These are phyloP conservation scores for Cheilosia impressa DNA, from an alignment of 2,888 invertebrate genomes.

Conservation along the genomic window DNA sequence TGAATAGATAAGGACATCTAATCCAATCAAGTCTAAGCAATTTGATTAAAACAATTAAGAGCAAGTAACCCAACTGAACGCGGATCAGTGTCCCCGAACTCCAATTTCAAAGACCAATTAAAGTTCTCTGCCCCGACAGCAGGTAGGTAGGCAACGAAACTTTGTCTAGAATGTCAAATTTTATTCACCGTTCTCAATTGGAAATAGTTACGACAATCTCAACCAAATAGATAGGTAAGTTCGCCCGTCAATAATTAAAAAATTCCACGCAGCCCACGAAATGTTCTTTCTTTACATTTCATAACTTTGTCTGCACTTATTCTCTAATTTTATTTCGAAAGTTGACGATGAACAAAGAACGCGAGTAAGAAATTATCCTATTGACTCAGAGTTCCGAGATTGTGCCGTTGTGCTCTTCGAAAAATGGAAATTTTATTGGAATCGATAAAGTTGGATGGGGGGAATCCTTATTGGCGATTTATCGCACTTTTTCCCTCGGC, in stretches of 20 bases:
- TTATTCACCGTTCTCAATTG: conserved; percentile 10
- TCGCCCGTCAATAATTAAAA: conserved; percentile 12
- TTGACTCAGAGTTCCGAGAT: neutral
- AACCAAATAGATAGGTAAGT: conserved; percentile 17
- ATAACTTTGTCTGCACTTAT: conserved; percentile 16
- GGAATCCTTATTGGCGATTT: conserved; percentile 48
- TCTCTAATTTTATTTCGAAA: conserved; percentile 40
- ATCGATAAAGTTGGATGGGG: conserved; percentile 58
- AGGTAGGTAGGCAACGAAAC: neutral
- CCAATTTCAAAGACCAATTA: too few relatives aligned
- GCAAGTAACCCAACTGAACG: too few relatives aligned
- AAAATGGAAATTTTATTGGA: conserved; percentile 65
- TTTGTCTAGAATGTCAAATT: neutral
- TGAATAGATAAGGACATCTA: too few relatives aligned
- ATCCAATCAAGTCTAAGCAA: too few relatives aligned
- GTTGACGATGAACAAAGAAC: conserved; percentile 19
- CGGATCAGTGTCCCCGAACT: too few relatives aligned
- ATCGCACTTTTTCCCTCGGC: neutral
- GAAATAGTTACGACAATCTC: neutral
- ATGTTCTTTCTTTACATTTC: conserved; percentile 33
- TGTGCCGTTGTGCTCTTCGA: neutral
- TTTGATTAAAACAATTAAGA: too few relatives aligned
- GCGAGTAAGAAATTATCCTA: conserved; percentile 41
- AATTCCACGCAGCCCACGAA: conserved; percentile 20
- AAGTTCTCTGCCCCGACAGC: too few relatives aligned